phyloP scores from a whole-genome alignment of 2,888 invertebrate genomes.

The Gibbula magus region DNA sequence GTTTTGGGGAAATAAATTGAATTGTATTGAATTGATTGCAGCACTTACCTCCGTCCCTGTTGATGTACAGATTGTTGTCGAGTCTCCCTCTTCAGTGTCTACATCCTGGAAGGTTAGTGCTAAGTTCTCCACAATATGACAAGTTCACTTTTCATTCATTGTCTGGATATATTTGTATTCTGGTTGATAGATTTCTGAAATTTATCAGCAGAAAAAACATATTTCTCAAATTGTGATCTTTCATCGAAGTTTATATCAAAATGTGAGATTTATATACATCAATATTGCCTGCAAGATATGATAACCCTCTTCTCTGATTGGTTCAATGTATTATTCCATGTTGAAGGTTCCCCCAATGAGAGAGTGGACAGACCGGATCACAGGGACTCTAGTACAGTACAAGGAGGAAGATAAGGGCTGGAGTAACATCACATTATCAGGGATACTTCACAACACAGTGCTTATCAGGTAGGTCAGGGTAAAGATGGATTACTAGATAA shows the following conservation, averaged over 20 bases:
- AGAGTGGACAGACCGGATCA: conserved; percentile 30
- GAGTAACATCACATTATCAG: conserved; percentile 14
- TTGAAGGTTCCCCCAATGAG: conserved; percentile 31
- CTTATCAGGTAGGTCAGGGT: conserved; percentile 30
- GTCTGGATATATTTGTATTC: too few relatives aligned
- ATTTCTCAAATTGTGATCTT: too few relatives aligned
- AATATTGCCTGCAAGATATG: too few relatives aligned
- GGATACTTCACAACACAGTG: conserved; percentile 18
- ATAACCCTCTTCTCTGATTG: too few relatives aligned
- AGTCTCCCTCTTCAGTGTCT: conserved; percentile 36
- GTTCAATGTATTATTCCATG: too few relatives aligned
- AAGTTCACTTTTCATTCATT: too few relatives aligned
- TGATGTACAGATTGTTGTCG: conserved; percentile 35
- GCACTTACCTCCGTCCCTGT: conserved; percentile 47
- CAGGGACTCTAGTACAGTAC: conserved; percentile 31
- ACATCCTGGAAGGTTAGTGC: conserved; percentile 48
- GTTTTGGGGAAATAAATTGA: too few relatives aligned
- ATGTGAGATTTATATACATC: too few relatives aligned
- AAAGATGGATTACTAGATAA: too few relatives aligned
- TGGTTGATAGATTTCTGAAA: too few relatives aligned
- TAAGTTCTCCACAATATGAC: neutral
- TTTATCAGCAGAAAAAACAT: too few relatives aligned
- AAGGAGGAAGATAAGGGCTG: conserved; percentile 25
- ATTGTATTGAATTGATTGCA: conserved; percentile 27
- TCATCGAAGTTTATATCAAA: too few relatives aligned